A percentile compares a stretch with the other conserved stretches of the same genome.
These are phyloP conservation scores for Chrysemys picta DNA, from an alignment of 2,113 vertebrate genomes.

Conservation along the genomic window DNA sequence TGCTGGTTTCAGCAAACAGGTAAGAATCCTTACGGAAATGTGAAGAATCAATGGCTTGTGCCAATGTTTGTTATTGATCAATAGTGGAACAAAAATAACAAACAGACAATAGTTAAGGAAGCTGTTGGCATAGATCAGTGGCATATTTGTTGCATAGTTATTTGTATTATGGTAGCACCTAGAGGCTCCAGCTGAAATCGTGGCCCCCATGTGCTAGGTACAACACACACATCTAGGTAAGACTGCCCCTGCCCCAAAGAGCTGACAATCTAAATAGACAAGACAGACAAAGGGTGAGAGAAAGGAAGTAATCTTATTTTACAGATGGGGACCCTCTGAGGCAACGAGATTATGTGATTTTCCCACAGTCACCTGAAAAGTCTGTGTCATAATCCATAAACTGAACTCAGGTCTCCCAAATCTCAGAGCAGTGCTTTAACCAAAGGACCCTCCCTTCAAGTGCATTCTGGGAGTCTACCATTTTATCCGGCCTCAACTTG, in stretches of 20 bases:
- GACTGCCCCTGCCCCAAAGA: background rate
- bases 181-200: background rate
- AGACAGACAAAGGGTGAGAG: background rate
- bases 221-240: background rate
- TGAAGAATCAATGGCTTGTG: rapidly evolving
- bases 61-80: constrained; percentile 21
- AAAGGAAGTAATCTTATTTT: background rate
- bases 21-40: background rate
- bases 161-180: background rate
- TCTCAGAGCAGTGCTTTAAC: background rate
- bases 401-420: background rate
- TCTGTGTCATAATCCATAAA: background rate
- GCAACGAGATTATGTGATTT: background rate
- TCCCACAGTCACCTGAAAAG: background rate
- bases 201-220: background rate
- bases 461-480: background rate
- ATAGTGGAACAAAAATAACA: constrained; percentile 22
- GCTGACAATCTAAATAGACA: background rate
- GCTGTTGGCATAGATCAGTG: background rate
- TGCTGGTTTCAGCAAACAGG: background rate
- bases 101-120: background rate
- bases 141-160: background rate
- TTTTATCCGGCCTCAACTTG: background rate
- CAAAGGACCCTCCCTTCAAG: background rate
- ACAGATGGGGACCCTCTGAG: background rate